Percentiles rank a stretch among this genome's conserved stretches.
Conservation (phyloP, 23 tunicate genomes). For the Botrylloides violaceus region DNA sequence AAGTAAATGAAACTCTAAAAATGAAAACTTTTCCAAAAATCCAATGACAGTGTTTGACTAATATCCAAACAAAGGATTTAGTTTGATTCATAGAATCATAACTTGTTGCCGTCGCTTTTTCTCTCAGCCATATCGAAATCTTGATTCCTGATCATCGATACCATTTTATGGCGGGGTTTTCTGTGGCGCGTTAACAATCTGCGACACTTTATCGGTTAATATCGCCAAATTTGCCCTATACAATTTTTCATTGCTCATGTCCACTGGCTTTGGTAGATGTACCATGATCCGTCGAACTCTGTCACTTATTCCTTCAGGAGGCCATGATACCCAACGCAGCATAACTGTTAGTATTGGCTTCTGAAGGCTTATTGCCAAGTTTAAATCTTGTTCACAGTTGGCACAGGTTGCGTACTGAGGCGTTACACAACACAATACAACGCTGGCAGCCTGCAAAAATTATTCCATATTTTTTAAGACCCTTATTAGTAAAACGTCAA, state of each 20-base stretch:
- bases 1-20: too few species aligned
- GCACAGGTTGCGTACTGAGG: constrained; percentile 64
- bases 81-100: too few species aligned
- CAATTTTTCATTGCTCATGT: constrained; percentile 67
- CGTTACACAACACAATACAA: constrained; percentile 56
- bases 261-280: constrained; percentile 42
- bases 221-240: constrained; percentile 44
- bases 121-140: too few species aligned
- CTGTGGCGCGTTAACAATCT: background rate
- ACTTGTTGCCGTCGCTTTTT: too few species aligned
- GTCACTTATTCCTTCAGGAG: constrained; percentile 61
- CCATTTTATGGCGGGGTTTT: background rate
- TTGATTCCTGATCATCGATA: too few species aligned
- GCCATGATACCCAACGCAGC: constrained; percentile 59
- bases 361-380: constrained; percentile 40
- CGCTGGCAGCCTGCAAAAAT: constrained; percentile 31
- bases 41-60: too few species aligned
- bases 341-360: constrained; percentile 54
- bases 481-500: background rate
- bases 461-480: background rate
- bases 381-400: constrained; percentile 62
- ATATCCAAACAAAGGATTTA: too few species aligned
- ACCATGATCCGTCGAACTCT: constrained; percentile 38
- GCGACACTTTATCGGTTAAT: constrained; percentile 37
- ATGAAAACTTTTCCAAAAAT: too few species aligned